Evolutionary conservation across 2,797 vertebrate genomes (phyloP).

Genomic region (Hybognathus amarus): DNA sequence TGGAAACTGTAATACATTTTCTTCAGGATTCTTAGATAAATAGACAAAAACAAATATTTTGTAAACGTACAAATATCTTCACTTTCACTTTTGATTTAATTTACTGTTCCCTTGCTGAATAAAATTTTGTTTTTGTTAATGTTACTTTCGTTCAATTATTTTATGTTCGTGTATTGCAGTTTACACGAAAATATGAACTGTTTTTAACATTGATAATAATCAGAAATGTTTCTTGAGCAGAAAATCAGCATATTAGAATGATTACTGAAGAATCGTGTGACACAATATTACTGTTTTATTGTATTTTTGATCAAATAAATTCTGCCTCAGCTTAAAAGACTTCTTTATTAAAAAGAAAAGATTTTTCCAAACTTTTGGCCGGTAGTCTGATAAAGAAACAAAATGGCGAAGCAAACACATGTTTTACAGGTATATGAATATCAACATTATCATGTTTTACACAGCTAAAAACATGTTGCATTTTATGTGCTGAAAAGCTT

Average conservation of each 20-base stretch:
- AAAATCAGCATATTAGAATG: background rate
- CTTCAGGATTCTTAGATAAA: background rate
- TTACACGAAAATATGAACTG: background rate
- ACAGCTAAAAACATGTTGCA: background rate
- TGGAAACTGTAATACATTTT: background rate
- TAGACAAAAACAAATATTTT: background rate
- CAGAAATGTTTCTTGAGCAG: background rate
- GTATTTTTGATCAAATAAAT: background rate
- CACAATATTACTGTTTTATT: background rate
- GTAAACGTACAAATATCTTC: background rate
- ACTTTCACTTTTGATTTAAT: background rate
- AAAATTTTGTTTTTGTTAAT: background rate
- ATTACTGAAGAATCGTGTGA: background rate
- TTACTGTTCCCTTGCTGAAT: background rate
- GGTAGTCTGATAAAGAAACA: background rate
- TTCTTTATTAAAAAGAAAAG: background rate
- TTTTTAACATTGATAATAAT: background rate
- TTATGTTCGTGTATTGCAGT: background rate
- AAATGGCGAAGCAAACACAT: background rate
- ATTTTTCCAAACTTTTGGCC: background rate
- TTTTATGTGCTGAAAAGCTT: background rate
- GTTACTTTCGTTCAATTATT: background rate
- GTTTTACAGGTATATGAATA: constrained; percentile 1
- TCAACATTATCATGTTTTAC: constrained; percentile 3
- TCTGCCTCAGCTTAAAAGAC: background rate